These are phyloP conservation scores for Micropterix aruncella DNA, from an alignment of 2,888 invertebrate genomes.

Conservation along the genomic window DNA sequence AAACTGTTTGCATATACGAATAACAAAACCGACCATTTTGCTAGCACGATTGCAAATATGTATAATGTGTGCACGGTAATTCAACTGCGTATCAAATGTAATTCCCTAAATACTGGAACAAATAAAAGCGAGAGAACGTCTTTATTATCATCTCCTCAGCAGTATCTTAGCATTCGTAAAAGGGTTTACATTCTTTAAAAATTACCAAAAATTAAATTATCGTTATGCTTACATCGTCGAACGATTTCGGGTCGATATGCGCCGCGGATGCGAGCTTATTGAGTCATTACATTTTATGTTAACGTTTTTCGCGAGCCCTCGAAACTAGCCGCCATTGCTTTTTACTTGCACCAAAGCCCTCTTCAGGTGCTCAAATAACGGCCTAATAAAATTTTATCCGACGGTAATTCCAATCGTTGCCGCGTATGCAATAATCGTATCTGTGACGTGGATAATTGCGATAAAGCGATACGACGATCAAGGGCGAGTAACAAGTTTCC, in stretches of 20 bases:
- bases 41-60: too few species aligned
- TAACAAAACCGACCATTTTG: too few species aligned
- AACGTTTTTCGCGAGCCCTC: not conserved
- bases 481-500: too few species aligned
- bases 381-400: not conserved
- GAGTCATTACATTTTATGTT: not conserved
- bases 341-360: not conserved
- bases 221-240: not conserved
- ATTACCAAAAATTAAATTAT: not conserved
- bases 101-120: too few species aligned
- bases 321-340: not conserved
- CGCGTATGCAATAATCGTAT: not conserved
- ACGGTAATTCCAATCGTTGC: not conserved
- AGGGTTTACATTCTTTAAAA: too few species aligned
- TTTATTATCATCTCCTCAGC: too few species aligned
- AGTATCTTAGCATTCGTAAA: too few species aligned
- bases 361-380: not conserved
- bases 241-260: not conserved
- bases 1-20: too few species aligned
- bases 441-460: not conserved
- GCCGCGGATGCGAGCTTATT: not conserved
- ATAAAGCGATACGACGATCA: too few species aligned
- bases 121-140: too few species aligned
- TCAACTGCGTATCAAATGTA: too few species aligned
- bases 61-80: too few species aligned